phyloP scores from a whole-genome alignment of 2,797 vertebrate species.

The Acipenser oxyrinchus region DNA sequence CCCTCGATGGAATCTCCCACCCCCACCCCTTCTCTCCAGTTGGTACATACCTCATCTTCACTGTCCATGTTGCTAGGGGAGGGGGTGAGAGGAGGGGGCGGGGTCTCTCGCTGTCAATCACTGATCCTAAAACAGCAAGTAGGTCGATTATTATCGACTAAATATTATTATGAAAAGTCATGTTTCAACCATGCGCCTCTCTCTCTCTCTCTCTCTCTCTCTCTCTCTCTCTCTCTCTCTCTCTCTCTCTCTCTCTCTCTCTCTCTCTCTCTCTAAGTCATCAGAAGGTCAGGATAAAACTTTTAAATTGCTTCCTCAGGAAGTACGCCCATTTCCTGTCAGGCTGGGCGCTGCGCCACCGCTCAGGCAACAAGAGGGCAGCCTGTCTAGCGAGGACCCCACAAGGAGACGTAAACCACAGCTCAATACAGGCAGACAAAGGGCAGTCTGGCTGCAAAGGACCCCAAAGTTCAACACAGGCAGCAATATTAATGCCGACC shows the following conservation, averaged over 20 bases:
- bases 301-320: conserved; percentile 65
- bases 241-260: conserved; percentile 18
- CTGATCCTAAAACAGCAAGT: conserved; percentile 40
- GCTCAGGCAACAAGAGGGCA: too few species aligned
- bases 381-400: too few species aligned
- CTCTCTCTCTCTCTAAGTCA: conserved; percentile 29
- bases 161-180: conserved; percentile 51
- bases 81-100: neutral
- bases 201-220: conserved; percentile 26
- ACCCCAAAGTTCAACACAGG: too few species aligned
- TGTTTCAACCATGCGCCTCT: conserved; percentile 38
- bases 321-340: conserved; percentile 74
- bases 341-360: conserved; percentile 19
- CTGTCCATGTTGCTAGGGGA: conserved; percentile 33
- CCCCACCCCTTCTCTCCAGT: neutral
- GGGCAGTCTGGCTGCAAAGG: too few species aligned
- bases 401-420: too few species aligned
- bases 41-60: conserved; percentile 28
- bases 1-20: conserved; percentile 2
- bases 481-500: too few species aligned
- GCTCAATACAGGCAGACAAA: too few species aligned
- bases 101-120: conserved; percentile 33
- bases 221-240: neutral
- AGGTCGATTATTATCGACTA: conserved; percentile 39
- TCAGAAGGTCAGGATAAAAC: conserved; percentile 50